Conservation (phyloP, 2,888 invertebrate species). For the Pelosia muscerda region DNA sequence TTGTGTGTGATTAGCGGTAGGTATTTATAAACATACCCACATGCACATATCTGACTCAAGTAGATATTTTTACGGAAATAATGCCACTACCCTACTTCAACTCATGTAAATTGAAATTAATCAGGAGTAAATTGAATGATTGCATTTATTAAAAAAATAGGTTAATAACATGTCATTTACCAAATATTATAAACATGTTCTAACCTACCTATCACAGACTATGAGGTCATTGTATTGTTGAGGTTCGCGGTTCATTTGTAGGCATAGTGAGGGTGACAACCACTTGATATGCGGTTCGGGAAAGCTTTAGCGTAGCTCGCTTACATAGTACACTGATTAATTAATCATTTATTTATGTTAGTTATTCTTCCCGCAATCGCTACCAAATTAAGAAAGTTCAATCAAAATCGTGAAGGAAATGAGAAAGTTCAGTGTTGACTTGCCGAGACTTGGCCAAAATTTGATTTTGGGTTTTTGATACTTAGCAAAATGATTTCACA, state of each 20-base stretch:
- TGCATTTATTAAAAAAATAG: no score
- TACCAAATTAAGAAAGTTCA: constrained; percentile 11
- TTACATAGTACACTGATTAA: constrained; percentile 6
- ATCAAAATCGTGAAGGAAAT: constrained; percentile 8
- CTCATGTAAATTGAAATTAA: no score
- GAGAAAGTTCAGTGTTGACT: constrained; percentile 7
- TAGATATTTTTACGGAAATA: no score
- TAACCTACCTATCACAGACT: background rate
- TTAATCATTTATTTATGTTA: constrained; percentile 11
- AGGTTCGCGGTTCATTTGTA: background rate
- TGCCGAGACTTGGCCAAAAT: constrained; percentile 1
- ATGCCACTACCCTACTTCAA: no score
- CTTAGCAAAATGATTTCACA: constrained; percentile 6
- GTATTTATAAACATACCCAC: no score
- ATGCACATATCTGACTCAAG: background rate
- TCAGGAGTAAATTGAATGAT: no score
- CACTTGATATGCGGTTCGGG: constrained; percentile 4
- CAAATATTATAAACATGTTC: background rate
- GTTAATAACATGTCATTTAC: no score
- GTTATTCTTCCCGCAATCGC: background rate
- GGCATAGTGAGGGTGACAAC: constrained; percentile 1
- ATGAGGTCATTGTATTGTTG: background rate
- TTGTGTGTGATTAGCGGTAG: background rate
- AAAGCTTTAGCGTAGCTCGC: background rate
- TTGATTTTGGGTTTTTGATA: background rate